These are phyloP conservation scores for Thalpophila matura DNA, from an alignment of 2,888 invertebrate species.

Conservation along the genomic window DNA sequence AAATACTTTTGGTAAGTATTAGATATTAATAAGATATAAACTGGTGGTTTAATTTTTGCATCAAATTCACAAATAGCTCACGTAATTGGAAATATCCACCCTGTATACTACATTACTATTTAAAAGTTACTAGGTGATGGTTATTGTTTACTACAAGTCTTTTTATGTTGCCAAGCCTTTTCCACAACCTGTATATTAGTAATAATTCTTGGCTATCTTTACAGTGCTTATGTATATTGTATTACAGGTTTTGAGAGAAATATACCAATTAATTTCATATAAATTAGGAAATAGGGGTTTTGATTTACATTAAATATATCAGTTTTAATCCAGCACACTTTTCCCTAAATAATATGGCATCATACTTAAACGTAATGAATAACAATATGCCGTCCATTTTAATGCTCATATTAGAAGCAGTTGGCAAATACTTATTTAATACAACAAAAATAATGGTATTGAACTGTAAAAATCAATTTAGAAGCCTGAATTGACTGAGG, in stretches of 20 bases:
- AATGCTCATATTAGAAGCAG: slow-evolving; percentile 42
- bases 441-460: slow-evolving; percentile 50
- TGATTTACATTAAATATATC: slow-evolving; percentile 19
- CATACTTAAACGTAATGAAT: slow-evolving; percentile 43
- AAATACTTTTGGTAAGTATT: slow-evolving; percentile 5
- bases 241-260: slow-evolving; percentile 15
- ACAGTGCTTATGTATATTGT: slow-evolving; percentile 19
- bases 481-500: slow-evolving; percentile 32
- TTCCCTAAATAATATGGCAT: slow-evolving; percentile 53
- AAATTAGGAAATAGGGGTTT: slow-evolving; percentile 27
- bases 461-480: slow-evolving; percentile 25
- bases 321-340: slow-evolving; percentile 53
- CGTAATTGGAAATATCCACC: slow-evolving; percentile 14
- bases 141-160: slow-evolving; percentile 49
- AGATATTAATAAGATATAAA: not conserved
- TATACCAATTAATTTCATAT: slow-evolving; percentile 11
- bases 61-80: slow-evolving; percentile 24
- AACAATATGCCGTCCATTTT: slow-evolving; percentile 31
- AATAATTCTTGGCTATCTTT: slow-evolving; percentile 15
- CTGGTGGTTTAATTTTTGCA: slow-evolving; percentile 10
- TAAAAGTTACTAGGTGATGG: slow-evolving; percentile 25
- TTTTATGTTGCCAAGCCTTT: slow-evolving; percentile 37
- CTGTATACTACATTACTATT: slow-evolving; percentile 30
- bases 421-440: slow-evolving; percentile 54
- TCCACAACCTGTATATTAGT: slow-evolving; percentile 50